These are phyloP conservation scores for Automeris io DNA, from an alignment of 2,888 invertebrate species.

Conservation along the genomic window DNA sequence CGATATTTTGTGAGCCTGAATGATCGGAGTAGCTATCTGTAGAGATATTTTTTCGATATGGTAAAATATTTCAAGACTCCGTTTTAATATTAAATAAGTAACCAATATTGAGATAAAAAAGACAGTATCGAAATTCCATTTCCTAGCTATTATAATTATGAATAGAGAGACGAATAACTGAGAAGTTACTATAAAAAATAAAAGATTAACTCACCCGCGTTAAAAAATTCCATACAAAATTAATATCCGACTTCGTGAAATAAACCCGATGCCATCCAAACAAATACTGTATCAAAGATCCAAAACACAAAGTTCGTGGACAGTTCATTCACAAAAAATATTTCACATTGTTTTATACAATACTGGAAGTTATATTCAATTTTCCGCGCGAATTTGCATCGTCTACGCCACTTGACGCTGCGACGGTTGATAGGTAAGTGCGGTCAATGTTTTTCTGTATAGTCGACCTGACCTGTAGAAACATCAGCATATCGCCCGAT, in stretches of 20 bases:
- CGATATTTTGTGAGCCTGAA: too few relatives aligned
- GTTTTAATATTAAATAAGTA: too few relatives aligned
- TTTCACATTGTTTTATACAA: neutral
- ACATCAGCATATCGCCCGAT: conserved; percentile 5
- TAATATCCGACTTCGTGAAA: neutral
- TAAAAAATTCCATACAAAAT: neutral
- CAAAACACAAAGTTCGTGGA: conserved; percentile 2
- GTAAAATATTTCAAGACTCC: too few relatives aligned
- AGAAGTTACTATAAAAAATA: too few relatives aligned
- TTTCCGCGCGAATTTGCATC: conserved; percentile 8
- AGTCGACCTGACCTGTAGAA: conserved; percentile 4
- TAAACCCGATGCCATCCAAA: neutral
- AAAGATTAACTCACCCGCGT: conserved; percentile 1
- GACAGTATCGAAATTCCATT: too few relatives aligned
- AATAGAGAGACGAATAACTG: too few relatives aligned
- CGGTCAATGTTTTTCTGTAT: conserved; percentile 10
- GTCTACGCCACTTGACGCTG: conserved; percentile 6
- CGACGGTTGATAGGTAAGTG: conserved; percentile 10
- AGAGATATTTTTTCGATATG: too few relatives aligned
- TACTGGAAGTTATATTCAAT: neutral
- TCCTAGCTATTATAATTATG: too few relatives aligned
- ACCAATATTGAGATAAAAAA: too few relatives aligned
- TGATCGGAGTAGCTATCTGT: too few relatives aligned
- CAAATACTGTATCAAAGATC: neutral
- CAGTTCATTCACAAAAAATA: conserved; percentile 5